These are phyloP conservation scores for Callocephalon fimbriatum DNA, from an alignment of 2,113 vertebrate species.

Conservation along the genomic window DNA sequence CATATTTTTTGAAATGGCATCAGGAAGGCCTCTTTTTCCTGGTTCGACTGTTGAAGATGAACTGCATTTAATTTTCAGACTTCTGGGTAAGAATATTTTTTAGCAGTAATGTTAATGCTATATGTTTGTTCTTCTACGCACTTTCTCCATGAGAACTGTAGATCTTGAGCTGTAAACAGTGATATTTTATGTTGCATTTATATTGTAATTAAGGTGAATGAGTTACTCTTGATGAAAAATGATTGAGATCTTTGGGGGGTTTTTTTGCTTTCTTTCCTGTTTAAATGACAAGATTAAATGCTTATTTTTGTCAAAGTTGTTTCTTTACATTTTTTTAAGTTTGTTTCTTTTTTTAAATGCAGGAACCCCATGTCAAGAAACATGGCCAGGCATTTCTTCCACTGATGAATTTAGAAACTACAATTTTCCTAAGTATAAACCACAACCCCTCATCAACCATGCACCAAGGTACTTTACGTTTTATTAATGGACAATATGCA, in stretches of 20 bases:
- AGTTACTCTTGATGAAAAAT: neutral
- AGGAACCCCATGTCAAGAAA: slow-evolving; percentile 96
- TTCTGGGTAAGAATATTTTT: slow-evolving; percentile 85
- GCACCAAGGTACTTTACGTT: slow-evolving; percentile 88
- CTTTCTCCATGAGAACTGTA: neutral
- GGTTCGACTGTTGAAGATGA: slow-evolving; percentile 98
- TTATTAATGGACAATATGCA: neutral
- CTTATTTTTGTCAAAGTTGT: neutral
- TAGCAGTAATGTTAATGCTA: neutral
- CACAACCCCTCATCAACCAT: slow-evolving; percentile 94
- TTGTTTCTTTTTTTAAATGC: slow-evolving; percentile 40
- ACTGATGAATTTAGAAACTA: slow-evolving; percentile 98
- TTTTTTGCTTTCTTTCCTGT: neutral
- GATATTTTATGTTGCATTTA: neutral
- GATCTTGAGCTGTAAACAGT: neutral
- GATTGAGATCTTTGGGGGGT: neutral
- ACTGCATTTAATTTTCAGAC: slow-evolving; percentile 96
- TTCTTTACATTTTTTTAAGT: neutral
- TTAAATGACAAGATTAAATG: neutral
- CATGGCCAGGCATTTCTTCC: slow-evolving; percentile 93
- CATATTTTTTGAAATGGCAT: slow-evolving; percentile 99
- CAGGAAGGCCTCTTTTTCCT: slow-evolving; percentile 96
- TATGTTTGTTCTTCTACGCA: neutral
- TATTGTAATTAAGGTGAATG: neutral
- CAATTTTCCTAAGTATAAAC: slow-evolving; percentile 97